phyloP scores from a whole-genome alignment of 2,113 vertebrate genomes.

The Petaurus breviceps region DNA sequence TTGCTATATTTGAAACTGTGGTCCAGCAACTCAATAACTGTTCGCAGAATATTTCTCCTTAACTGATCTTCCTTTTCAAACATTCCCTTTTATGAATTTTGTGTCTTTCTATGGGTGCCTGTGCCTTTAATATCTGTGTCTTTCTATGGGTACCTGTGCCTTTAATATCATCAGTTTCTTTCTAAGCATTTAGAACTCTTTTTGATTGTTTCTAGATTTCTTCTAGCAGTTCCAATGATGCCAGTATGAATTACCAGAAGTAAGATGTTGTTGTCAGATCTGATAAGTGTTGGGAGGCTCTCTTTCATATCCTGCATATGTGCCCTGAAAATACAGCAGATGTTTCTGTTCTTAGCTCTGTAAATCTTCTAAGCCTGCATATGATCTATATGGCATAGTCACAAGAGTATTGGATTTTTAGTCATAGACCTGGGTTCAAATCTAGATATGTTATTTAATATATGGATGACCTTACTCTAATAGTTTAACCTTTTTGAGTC shows the following conservation, averaged over 20 bases:
- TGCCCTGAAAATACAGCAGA: neutral
- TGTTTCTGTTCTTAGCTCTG: neutral
- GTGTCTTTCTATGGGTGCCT: neutral
- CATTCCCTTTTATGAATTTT: neutral
- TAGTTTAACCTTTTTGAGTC: neutral
- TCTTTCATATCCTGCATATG: neutral
- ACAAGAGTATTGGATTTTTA: neutral
- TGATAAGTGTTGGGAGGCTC: neutral
- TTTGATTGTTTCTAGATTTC: neutral
- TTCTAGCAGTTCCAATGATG: neutral
- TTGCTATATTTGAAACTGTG: neutral
- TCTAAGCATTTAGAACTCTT: neutral
- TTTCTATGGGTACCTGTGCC: neutral
- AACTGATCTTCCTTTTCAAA: neutral
- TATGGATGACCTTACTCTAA: neutral
- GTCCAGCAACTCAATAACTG: neutral
- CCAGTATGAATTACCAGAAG: neutral
- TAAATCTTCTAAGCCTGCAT: neutral
- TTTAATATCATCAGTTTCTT: neutral
- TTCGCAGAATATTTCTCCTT: neutral
- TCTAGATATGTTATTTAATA: neutral
- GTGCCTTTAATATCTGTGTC: neutral
- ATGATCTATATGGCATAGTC: neutral
- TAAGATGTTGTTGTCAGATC: neutral
- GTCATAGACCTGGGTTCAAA: neutral